Base-by-base conservation (phyloP, 2,888 invertebrate species). In the Oscheius myriophilus region DNA sequence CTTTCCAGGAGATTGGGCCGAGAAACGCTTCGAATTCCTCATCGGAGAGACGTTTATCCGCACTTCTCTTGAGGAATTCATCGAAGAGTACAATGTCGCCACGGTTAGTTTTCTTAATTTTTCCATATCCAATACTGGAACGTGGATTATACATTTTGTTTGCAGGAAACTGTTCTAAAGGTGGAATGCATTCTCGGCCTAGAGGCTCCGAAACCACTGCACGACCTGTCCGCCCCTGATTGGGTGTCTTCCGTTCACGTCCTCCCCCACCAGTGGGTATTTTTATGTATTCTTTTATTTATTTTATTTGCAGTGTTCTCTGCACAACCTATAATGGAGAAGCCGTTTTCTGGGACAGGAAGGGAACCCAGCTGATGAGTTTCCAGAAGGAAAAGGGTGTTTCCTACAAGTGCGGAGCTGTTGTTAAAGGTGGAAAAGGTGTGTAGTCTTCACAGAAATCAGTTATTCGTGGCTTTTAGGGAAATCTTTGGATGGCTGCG, bases 221-320 rank as follows among this genome's bases (percentile, higher is more conserved):
- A 95, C 87, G 93, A 94, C 86, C 89, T 97, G 76, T 90, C 93
- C 87, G 96, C 96, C 84, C 95, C 96, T 88, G 97, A 98, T 87
- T 98, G 97, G 97, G 94, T 97, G n/a, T 92, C 94, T 23, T 91
- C 93, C 52, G 91, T 95, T 18, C 75, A 78, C 23, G 71, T 72
- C 39, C 59, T 72, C 11, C 68, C 76, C n/a, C 72, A 79, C 49
- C 71, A 68, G 84, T 84, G 45, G 68, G 80, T 75, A 53, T 41
- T 52, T 51, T 66, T 2, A 23, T 62, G 21, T 49, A 26, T 12
- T 14, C 11, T 4, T 53, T 21, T 14, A 6, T 25, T 62, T 9
- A 9, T 9, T 45, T 16, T 11, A 18, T n/a, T 73, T 76, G 73
- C 64, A 85, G 85, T 45, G 75, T 85, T 54, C 69, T 83, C 54